phyloP scores from a whole-genome alignment of 2,888 invertebrate species.

The Dusona sp. region DNA sequence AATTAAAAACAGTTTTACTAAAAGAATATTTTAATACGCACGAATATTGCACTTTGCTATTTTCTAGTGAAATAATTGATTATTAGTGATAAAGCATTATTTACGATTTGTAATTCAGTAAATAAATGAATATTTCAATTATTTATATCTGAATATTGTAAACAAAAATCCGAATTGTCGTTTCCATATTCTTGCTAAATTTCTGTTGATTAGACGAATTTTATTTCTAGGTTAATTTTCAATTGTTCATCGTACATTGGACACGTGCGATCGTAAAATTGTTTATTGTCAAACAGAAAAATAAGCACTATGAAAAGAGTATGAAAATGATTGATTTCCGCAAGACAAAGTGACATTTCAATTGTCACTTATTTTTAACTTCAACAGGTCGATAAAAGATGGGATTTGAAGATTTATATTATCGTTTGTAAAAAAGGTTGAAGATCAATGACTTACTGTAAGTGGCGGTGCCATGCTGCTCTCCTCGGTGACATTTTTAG shows the following conservation, averaged over 20 bases:
- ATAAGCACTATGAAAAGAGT: neutral
- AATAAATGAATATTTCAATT: no score
- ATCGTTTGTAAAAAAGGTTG: neutral
- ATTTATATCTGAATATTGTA: neutral
- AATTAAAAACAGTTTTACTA: no score
- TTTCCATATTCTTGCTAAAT: neutral
- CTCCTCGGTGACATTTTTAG: conserved; percentile 78
- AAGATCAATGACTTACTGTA: conserved; percentile 74
- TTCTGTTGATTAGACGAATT: no score
- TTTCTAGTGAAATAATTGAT: neutral
- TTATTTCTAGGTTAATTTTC: neutral
- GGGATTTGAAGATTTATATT: neutral
- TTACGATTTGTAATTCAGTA: neutral
- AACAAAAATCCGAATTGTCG: neutral
- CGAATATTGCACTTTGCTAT: neutral
- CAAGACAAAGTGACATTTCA: neutral
- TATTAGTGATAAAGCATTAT: neutral
- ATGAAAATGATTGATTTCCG: neutral
- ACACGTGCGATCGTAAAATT: neutral
- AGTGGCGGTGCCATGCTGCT: conserved; percentile 81
- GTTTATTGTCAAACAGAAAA: no score
- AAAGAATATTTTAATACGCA: neutral
- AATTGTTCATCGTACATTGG: neutral
- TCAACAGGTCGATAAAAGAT: neutral
- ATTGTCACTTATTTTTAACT: neutral